Base-by-base conservation (phyloP, 2,888 invertebrate species). In the Stegana nigrithorax region DNA sequence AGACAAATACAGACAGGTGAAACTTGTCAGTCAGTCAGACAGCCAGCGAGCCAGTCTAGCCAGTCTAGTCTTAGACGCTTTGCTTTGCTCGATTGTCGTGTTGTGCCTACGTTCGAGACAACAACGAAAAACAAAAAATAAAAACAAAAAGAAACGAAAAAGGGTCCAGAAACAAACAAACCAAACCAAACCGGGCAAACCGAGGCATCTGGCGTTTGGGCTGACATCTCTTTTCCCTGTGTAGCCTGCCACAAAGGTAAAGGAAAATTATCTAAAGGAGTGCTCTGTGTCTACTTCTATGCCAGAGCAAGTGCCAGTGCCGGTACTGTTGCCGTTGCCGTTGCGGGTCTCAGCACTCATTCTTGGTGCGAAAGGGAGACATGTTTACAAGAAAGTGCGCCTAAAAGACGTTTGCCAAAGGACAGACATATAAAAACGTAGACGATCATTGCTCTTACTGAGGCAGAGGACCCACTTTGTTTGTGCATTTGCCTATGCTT, bases 1-100 rank as follows among this genome's bases (percentile, higher is more conserved):
- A 69, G 76, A 73, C 73, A 80, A 75, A 80, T 71, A 72, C 78
- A 63, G 78, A 78, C 76, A 76, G 80, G 76, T 76, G 76, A 76
- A 80, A 80, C 80, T 73, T 78, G 76, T 78, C 76, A 77, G 75
- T 73, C 78, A 72, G 69, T 53, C 66, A 47, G 60, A 25, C 50
- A 10, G n/a, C 17, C 53, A 39, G 45, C 50, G 39, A 47, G 63
- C 57, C 59, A 58, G 44, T 56, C n/a, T n/a, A n/a, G n/a, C n/a
- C n/a, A n/a, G n/a, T n/a, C n/a, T n/a, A n/a, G n/a, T n/a, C n/a
- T n/a, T n/a, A n/a, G n/a, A n/a, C n/a, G n/a, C n/a, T n/a, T n/a
- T n/a, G n/a, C n/a, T n/a, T n/a, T n/a, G n/a, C n/a, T n/a, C n/a
- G n/a, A n/a, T n/a, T n/a, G n/a, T n/a, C n/a, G n/a, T n/a, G n/a